These are phyloP conservation scores for Arctocebus calabarensis DNA, from an alignment of 2,797 vertebrate species.

Conservation along the genomic window DNA sequence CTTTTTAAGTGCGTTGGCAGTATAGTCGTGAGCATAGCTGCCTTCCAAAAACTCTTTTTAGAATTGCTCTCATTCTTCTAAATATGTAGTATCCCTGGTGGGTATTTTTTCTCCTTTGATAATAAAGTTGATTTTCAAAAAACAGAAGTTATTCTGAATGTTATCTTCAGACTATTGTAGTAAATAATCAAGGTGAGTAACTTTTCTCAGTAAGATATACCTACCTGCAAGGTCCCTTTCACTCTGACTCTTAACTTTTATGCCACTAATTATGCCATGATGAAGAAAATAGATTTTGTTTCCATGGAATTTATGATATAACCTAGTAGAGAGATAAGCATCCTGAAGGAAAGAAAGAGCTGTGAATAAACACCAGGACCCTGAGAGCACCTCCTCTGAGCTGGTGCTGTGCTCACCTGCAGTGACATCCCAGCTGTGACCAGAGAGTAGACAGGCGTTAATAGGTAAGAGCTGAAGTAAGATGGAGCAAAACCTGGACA, in stretches of 20 bases:
- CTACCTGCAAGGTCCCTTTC: neutral
- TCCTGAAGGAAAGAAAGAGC: neutral
- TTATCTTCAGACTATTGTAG: conserved; percentile 29
- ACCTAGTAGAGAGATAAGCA: neutral
- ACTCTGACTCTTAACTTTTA: too few species aligned
- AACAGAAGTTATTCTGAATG: conserved; percentile 11
- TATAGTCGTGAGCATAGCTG: neutral
- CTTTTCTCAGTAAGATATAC: neutral
- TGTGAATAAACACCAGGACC: neutral
- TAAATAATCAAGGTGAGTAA: neutral
- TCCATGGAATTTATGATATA: neutral
- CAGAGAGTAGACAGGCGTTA: conserved; percentile 26
- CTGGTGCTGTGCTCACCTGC: neutral
- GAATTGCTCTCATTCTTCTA: conserved; percentile 48
- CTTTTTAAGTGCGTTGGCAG: too few species aligned
- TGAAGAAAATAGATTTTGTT: neutral
- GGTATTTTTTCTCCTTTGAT: conserved; percentile 43
- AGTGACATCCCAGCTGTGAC: neutral
- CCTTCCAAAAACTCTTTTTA: conserved; percentile 18
- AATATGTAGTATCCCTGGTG: neutral
- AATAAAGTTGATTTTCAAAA: conserved; percentile 36
- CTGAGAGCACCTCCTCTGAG: neutral
- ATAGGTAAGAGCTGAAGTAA: neutral
- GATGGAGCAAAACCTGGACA: neutral
- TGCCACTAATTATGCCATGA: neutral